Conservation (phyloP, 1,140 invertebrate genomes). For the Ostrea denselamellosa region DNA sequence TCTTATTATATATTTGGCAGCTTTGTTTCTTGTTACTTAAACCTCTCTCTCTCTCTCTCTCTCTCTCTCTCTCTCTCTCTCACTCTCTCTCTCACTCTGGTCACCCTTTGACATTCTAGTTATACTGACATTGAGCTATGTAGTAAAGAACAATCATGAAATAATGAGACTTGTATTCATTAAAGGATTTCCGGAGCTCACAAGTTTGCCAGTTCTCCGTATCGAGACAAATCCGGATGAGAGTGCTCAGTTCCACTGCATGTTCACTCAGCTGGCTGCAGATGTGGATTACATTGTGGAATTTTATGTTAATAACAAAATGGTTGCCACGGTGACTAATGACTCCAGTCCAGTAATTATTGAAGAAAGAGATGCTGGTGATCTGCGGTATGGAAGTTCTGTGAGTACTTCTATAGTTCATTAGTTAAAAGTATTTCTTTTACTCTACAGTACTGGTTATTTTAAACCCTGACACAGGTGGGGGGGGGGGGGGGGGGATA, state of each 20-base stretch:
- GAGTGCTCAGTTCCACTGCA: slow-evolving; percentile 53
- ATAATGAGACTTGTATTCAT: neutral
- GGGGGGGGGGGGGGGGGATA: too few relatives aligned
- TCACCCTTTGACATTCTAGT: too few relatives aligned
- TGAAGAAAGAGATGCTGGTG: slow-evolving; percentile 42
- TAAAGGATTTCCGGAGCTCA: slow-evolving; percentile 37
- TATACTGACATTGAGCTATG: too few relatives aligned
- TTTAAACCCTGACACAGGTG: too few relatives aligned
- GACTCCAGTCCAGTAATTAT: neutral
- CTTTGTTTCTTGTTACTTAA: too few relatives aligned
- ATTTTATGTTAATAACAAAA: slow-evolving; percentile 53
- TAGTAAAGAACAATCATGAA: too few relatives aligned
- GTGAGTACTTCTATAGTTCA: slow-evolving; percentile 4
- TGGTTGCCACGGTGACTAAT: neutral
- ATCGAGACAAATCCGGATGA: neutral
- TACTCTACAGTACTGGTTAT: too few relatives aligned
- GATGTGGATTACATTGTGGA: slow-evolving; percentile 56
- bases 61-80: too few relatives aligned
- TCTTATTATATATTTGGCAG: neutral
- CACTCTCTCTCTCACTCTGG: too few relatives aligned
- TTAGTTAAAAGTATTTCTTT: too few relatives aligned
- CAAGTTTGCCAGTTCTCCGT: neutral
- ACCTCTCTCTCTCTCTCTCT: too few relatives aligned
- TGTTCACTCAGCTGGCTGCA: slow-evolving; percentile 54
- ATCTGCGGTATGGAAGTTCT: slow-evolving; percentile 46